phyloP scores from a whole-genome alignment of 2,797 vertebrate species.

The Poeciliopsis presidionis region DNA sequence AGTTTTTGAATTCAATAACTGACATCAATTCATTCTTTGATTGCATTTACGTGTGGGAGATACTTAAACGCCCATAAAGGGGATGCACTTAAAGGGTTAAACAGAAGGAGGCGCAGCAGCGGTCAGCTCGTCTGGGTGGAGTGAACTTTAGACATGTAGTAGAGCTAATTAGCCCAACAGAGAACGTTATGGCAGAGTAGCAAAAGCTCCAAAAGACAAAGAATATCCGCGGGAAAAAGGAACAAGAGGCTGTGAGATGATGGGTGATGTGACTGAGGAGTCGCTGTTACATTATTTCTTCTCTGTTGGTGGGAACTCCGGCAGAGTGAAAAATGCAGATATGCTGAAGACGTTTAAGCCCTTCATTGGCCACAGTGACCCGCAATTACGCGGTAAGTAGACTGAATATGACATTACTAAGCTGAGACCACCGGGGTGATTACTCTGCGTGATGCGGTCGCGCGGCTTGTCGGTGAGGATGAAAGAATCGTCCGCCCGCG shows the following conservation, averaged over 20 bases:
- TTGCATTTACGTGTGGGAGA: neutral
- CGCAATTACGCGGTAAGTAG: conserved; percentile 81
- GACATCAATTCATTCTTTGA: neutral
- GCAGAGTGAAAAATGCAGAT: conserved; percentile 81
- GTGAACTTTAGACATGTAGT: conserved; percentile 71
- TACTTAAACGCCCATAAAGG: neutral
- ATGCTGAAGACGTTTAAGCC: conserved; percentile 81
- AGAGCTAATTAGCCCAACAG: conserved; percentile 68
- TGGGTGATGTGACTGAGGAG: conserved; percentile 76
- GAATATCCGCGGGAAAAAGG: neutral
- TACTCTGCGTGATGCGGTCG: neutral
- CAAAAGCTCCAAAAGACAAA: neutral
- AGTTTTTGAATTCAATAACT: neutral
- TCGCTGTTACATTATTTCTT: conserved; percentile 82
- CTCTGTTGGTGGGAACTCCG: conserved; percentile 70
- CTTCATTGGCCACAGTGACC: conserved; percentile 81
- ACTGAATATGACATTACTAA: neutral
- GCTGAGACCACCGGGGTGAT: neutral
- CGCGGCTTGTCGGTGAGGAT: conserved; percentile 1
- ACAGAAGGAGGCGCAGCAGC: conserved; percentile 72
- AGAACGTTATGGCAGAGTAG: conserved; percentile 32
- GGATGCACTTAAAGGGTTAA: conserved; percentile 72
- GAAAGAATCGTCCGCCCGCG: neutral
- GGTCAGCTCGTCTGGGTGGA: conserved; percentile 75
- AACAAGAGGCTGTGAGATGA: conserved; percentile 49